These are phyloP conservation scores for Heliconius aoede DNA, from an alignment of 2,888 invertebrate genomes.

Conservation along the genomic window DNA sequence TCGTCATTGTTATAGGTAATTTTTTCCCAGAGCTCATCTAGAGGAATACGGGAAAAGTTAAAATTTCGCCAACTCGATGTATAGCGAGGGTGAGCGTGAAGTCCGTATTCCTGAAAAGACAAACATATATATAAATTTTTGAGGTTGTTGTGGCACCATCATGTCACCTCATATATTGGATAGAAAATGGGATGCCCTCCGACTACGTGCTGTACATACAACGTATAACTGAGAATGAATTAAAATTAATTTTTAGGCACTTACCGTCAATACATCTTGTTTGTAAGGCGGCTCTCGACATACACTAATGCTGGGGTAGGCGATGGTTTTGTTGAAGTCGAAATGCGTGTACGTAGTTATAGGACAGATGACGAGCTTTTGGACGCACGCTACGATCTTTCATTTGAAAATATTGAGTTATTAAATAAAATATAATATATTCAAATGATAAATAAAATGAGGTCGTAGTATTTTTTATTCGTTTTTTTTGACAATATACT, in stretches of 20 bases:
- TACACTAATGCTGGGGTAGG: conserved; percentile 87
- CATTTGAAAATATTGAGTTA: not conserved
- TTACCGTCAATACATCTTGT: conserved; percentile 80
- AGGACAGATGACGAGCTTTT: conserved; percentile 85
- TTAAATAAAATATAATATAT: too few relatives aligned
- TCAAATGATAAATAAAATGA: too few relatives aligned
- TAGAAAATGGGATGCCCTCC: too few relatives aligned
- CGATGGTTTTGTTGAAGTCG: conserved; percentile 85
- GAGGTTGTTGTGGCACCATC: too few relatives aligned
- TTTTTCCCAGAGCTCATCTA: conserved; percentile 84
- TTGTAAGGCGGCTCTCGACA: conserved; percentile 87
- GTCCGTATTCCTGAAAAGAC: conserved; percentile 73
- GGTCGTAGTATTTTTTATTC: too few relatives aligned
- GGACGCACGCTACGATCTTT: conserved; percentile 84
- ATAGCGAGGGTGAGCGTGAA: conserved; percentile 77
- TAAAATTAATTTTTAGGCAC: too few relatives aligned
- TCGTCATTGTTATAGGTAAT: conserved; percentile 83
- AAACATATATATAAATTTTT: too few relatives aligned
- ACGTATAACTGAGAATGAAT: too few relatives aligned
- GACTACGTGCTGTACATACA: too few relatives aligned
- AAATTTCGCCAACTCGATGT: conserved; percentile 83
- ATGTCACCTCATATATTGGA: too few relatives aligned
- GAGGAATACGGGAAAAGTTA: conserved; percentile 79
- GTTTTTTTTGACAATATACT: too few relatives aligned
- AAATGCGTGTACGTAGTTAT: conserved; percentile 88